Conservation (phyloP, 2,888 invertebrate genomes). For the Beris morrisii region DNA sequence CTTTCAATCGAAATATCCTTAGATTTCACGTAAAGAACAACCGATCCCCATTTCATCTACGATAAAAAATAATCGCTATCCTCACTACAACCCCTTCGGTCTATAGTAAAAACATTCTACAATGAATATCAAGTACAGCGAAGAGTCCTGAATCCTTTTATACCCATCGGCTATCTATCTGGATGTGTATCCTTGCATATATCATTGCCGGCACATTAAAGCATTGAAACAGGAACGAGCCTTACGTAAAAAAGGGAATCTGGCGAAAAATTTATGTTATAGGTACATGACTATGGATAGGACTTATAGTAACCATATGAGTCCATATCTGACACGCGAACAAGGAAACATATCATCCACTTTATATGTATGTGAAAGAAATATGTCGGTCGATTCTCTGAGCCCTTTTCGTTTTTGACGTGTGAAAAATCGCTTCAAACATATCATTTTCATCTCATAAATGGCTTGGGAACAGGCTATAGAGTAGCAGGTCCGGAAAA, state of each 20-base stretch:
- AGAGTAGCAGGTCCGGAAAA: too few species aligned
- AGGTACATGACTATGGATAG: neutral
- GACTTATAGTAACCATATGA: conserved; percentile 1
- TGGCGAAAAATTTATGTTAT: conserved; percentile 19
- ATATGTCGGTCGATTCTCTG: neutral
- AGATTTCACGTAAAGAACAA: conserved; percentile 12
- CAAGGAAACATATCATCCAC: neutral
- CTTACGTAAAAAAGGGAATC: neutral
- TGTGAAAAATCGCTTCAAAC: conserved; percentile 22
- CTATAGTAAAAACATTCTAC: conserved; percentile 12
- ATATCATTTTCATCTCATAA: conserved; percentile 24
- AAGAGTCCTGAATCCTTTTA: conserved; percentile 9
- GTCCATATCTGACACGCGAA: conserved; percentile 5
- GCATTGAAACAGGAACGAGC: conserved; percentile 9
- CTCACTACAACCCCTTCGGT: neutral
- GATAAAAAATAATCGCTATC: too few species aligned
- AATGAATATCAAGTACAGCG: conserved; percentile 18
- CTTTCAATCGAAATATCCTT: conserved; percentile 1
- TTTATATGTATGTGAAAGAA: neutral
- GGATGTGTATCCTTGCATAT: conserved; percentile 2
- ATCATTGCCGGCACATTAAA: conserved; percentile 19
- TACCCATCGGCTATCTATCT: conserved; percentile 19
- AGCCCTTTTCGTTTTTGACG: conserved; percentile 16
- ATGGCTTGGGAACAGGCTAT: conserved; percentile 9
- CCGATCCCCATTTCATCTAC: conserved; percentile 2